These are phyloP conservation scores for Gymnothorax reevesii DNA, from an alignment of 2,797 vertebrate species.

Conservation along the genomic window DNA sequence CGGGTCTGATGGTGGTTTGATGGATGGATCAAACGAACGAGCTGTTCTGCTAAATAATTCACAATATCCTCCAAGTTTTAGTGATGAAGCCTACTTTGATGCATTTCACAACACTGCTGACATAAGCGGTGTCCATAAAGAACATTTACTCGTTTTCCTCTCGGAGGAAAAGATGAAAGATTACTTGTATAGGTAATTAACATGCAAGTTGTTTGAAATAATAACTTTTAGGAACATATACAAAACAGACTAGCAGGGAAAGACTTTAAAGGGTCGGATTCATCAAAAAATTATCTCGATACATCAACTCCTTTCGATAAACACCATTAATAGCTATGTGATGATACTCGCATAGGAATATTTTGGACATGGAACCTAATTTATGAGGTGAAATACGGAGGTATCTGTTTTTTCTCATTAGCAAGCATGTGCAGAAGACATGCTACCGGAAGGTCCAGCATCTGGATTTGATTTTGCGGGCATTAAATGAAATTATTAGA, in stretches of 20 bases:
- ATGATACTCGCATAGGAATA: slow-evolving; percentile 11
- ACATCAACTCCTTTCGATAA: slow-evolving; percentile 37
- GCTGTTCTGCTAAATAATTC: neutral
- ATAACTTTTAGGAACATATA: slow-evolving; percentile 50
- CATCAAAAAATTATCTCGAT: slow-evolving; percentile 37
- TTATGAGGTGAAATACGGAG: neutral
- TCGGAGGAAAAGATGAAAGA: slow-evolving; percentile 13
- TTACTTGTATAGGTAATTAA: slow-evolving; percentile 39
- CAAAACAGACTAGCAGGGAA: slow-evolving; percentile 39
- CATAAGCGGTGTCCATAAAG: neutral
- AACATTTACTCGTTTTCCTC: neutral
- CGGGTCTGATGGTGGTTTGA: too few relatives aligned
- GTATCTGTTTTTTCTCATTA: slow-evolving; percentile 48
- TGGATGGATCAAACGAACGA: too few relatives aligned
- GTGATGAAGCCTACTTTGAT: slow-evolving; percentile 24
- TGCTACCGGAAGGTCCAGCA: slow-evolving; percentile 19
- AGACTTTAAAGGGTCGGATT: slow-evolving; percentile 44
- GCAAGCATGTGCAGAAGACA: slow-evolving; percentile 55
- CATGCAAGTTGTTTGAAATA: slow-evolving; percentile 46
- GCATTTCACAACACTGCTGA: slow-evolving; percentile 29
- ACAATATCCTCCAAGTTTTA: slow-evolving; percentile 17
- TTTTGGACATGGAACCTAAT: neutral
- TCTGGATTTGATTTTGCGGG: slow-evolving; percentile 66
- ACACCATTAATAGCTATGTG: slow-evolving; percentile 41
- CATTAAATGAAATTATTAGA: slow-evolving; percentile 54